Evolutionary conservation across 2,113 vertebrate species (phyloP), one percentile per base, ranked within the genome.

Genomic region (Heloderma charlesbogerti): DNA sequence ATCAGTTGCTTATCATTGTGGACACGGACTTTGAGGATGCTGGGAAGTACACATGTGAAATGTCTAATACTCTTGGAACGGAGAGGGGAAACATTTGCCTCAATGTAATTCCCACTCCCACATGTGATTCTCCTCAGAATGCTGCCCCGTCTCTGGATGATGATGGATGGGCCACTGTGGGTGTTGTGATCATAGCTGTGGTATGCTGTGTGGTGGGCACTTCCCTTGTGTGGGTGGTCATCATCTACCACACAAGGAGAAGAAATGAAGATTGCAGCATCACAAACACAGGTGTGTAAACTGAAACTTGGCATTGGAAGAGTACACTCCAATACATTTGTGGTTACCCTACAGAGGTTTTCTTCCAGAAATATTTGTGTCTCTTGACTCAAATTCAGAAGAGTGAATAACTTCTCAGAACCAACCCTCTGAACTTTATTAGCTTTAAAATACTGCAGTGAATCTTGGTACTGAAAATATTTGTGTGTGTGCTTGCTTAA

Each of bases 161-260:
- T 16, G 99, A 99, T 1, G 98, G 98, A 10, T 99, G 99, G 99
- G 98, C 98, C 92, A 99, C 99, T 0, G 98, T 99, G 95, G 99
- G 99, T 34, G 98, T 99, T 1, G 99, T 99, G 88, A 99, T 99
- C 97, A 99, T 99, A 89, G 99, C 98, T 0, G 99, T 99, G 96
- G 99, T 99, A 80, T 99, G 99, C 97, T 99, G 99, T 51, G 99
- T 99, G 95, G 99, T 99, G 93, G 99, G 99, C 92, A 99, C 99
- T 5, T 99, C 99, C 0, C 97, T 99, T 22, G 99, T 99, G 89
- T 99, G 99, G 99, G 99, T 99, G 95, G 98, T 99, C 96, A 99
- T 99, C 96, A 99, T 99, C 89, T 99, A 99, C 97, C 99, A 99
- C 97, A 99, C 99, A 0, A 97, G 99, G 84, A 97, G 98, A 75